Base-by-base conservation (phyloP, 2,113 vertebrate species). In the Forbesichthys papilliferus region DNA sequence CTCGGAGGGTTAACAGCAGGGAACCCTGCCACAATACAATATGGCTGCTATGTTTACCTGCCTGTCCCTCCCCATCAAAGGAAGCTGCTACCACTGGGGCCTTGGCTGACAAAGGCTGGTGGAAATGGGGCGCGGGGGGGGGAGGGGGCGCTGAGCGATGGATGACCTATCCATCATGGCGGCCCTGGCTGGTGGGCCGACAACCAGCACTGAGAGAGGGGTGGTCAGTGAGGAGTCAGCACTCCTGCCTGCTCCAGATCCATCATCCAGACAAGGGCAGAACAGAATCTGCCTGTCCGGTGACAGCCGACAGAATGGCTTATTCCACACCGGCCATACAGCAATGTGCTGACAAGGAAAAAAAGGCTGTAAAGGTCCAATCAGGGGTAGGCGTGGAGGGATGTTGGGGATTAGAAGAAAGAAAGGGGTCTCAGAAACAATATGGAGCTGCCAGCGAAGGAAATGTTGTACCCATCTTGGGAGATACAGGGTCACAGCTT, bases 181-280 rank as follows among this genome's bases (percentile, higher is more conserved):
- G 66, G 82, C 72, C 81, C 82, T 84, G 66, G 81, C 74, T 84
- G 81, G 81, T 80, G 83, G 85, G 80, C 61, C 79, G 87, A 88
- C 73, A 78, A 57, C 83, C 20, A 75, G 81, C 62, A 76, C 81
- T 87, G 88, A 89, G 84, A 84, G 89, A 89, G 83, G 79, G 83
- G 66, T 87, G 86, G 89, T 84, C 86, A 81, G 83, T 80, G 71
- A 87, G 69, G 85, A 91, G 89, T 91, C 91, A 91, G 90, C 91
- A 91, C 78, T 91, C 86, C 86, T 85, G 82, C 84, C 80, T 73
- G 48, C 71, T 88, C 61, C 71, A 88, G 86, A 92, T 92, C 86
- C 88, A 91, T 92, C 91, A 91, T 86, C 68, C 62, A 61, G 88
- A 90, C 89, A 89, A 89, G 71, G 79, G 78, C 71, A 69, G 79